phyloP scores from a whole-genome alignment of 1,140 invertebrate genomes.

The fruit fly (Drosophila melanogaster) region Release_6_plus_ISO1_MT NT_033777.3:6446001-6446500 shows the following conservation, averaged over 20 bases:
- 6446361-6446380: conserved; percentile 25
- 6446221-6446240: conserved; percentile 33
- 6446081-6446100: conserved; percentile 78
- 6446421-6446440: conserved; percentile 4
- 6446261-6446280: conserved; percentile 13
- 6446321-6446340: conserved; percentile 6
- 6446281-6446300: conserved; percentile 19
- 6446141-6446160: conserved; percentile 39
- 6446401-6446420: not conserved
- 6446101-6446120: conserved; percentile 50
- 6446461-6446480: conserved; percentile 85
- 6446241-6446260: conserved; percentile 43
- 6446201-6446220: conserved; percentile 23
- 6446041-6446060: conserved; percentile 59
- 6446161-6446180: conserved; percentile 18
- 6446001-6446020: too few relatives aligned
- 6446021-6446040: conserved; percentile 27
- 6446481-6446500: conserved; percentile 91
- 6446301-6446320: conserved; percentile 6
- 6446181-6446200: conserved; percentile 12
- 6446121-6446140: conserved; percentile 41
- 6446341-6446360: conserved; percentile 16
- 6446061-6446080: conserved; percentile 82
- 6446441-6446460: conserved; percentile 43
- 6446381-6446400: conserved; percentile 11